Base-by-base conservation (phyloP, 2,113 vertebrate genomes). In the Empidonax traillii region DNA sequence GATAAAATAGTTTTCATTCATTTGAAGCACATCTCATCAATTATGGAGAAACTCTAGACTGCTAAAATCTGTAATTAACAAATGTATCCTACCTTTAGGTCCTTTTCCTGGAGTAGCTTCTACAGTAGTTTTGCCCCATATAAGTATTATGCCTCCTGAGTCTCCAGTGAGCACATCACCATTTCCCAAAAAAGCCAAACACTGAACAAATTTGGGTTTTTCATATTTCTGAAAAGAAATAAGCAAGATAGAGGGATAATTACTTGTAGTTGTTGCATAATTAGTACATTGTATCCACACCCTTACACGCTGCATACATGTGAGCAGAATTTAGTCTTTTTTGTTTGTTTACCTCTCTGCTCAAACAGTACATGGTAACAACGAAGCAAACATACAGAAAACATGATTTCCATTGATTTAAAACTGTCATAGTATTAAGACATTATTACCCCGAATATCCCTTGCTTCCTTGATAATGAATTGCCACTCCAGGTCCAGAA, bases 161-260 rank as follows among this genome's bases (percentile, higher is more conserved):
- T 99, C 99, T 96, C 99, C 99, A 5, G 99, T 99, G 92, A 99
- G 98, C 86, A 99, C 99, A 97, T 99, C 99, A 84, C 99, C 99
- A 43, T 98, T 99, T 51, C 98, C 98, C 95, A 99, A 98, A 96
- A 99, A 99, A 22, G 99, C 98, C 97, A 99, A 97, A 94, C 99
- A 99, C 95, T 99, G 99, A 49, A 99, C 97, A 79, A 99, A 99
- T 97, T 99, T 99, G 24, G 99, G 99, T 96, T 99, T 99, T 97
- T 99, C 99, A 2, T 99, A 99, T 98, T 99, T 99, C 99, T 99
- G 97, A 46, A 97, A 97, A 22, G 87, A 84, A 97, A 79, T 22
- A 69, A 94, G 55, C 35, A 74, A 89, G 81, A 95, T 82, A 95
- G 96, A 52, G 51, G 33, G 35, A 28, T 81, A 79, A 87, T 4